Conservation (phyloP, 2,797 vertebrate genomes). For the Sarcoramphus papa region DNA sequence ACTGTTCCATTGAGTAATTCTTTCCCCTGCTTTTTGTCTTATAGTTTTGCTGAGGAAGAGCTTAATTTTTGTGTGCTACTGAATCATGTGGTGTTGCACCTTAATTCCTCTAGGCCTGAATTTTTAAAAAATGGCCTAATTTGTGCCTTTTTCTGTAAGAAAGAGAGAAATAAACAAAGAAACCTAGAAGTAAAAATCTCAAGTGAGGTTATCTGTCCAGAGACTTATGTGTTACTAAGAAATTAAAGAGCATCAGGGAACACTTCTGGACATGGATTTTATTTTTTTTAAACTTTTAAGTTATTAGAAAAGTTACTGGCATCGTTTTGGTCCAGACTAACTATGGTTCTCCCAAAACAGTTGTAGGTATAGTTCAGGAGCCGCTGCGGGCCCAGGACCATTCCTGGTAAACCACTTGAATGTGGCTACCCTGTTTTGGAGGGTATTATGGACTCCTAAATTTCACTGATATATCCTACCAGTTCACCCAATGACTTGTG, state of each 20-base stretch:
- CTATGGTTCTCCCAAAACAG: not conserved
- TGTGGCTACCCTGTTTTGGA: not conserved
- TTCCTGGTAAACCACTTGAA: not conserved
- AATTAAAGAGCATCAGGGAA: not conserved
- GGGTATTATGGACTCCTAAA: not conserved
- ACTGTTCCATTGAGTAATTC: not conserved
- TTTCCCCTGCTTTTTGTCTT: not conserved
- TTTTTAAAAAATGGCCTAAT: not conserved
- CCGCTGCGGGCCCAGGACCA: not conserved
- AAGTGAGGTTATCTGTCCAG: not conserved
- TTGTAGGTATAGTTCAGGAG: not conserved
- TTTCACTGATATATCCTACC: not conserved
- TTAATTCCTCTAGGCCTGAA: not conserved
- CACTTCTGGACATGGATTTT: not conserved
- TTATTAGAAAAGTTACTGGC: not conserved
- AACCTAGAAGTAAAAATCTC: not conserved
- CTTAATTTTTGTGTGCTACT: not conserved
- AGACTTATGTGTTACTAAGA: not conserved
- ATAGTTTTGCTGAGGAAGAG: not conserved
- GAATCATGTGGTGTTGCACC: not conserved
- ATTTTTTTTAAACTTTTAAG: too few species aligned
- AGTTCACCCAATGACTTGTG: not conserved
- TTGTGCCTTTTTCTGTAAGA: not conserved
- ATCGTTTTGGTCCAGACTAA: not conserved
- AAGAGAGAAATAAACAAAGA: not conserved